Evolutionary conservation across 2,888 invertebrate genomes (phyloP), one percentile per base, ranked within the genome.

Genomic region (Macrophya annulata): DNA sequence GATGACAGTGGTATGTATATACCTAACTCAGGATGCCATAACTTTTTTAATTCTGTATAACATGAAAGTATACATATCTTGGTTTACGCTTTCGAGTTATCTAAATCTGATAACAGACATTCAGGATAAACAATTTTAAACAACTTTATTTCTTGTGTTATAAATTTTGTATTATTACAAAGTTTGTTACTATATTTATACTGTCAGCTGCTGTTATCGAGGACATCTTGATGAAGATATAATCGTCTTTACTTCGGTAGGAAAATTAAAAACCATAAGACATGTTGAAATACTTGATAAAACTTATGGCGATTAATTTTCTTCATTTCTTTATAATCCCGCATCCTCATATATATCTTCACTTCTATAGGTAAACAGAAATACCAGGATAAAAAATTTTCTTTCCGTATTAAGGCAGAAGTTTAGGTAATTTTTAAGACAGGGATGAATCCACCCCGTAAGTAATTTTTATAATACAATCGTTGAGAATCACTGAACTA

Each of bases 401-500:
- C 25, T 25, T 62, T 62, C 37, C 68, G 68, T 17, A 68, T 31
- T 17, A 68, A 37, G 31, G 68, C 37, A 15, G 15, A 12, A 68
- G 37, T 77, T 8, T 37, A 8, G 6, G 31, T 55, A 77, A 55
- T 55, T 31, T 31, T 77, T 4, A 1, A 31, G 31, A 37, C 31
- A 43, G 51, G 31, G 77, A 55, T 31, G 37, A 45, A 48, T 10
- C 48, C 25, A 71, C 40, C 82, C 55, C 31, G n/a, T 74, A 25
- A 8, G 31, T 37, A 31, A 4, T 31, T 31, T 3, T 1, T 31
- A 31, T 31, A 31, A 37, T 8, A 37, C 68, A 15, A 17, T 85
- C 81, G 77, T 82, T 82, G 85, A 85, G 85, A 82, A 77, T 85
- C 85, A 82, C 85, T 85, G 85, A 55, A 85, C 85, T 85, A 85